Evolutionary conservation across 2,797 vertebrate species (phyloP).

Genomic region (Mormyrus proboscirostris): DNA sequence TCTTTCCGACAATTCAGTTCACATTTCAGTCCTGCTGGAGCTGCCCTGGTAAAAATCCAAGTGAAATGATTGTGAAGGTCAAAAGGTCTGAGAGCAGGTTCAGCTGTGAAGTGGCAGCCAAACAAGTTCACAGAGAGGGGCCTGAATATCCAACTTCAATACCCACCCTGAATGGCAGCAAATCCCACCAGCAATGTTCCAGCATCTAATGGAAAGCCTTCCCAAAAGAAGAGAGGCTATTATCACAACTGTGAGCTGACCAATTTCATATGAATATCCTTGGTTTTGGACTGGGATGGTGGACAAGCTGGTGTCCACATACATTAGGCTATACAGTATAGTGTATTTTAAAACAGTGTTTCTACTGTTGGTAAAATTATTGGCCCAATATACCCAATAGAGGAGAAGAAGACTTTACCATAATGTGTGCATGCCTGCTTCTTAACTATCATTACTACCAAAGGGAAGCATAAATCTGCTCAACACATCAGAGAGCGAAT

Average conservation of each 20-base stretch:
- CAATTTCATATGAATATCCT: not conserved
- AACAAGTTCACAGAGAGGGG: not conserved
- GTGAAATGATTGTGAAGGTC: not conserved
- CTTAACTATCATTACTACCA: not conserved
- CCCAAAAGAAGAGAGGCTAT: not conserved
- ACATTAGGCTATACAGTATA: not conserved
- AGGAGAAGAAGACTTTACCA: not conserved
- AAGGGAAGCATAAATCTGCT: not conserved
- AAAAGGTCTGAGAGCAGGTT: not conserved
- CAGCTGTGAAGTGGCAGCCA: not conserved
- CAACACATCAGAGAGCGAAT: not conserved
- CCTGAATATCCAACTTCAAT: not conserved
- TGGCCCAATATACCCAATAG: not conserved
- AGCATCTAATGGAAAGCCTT: not conserved
- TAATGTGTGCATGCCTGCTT: not conserved
- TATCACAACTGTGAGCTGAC: not conserved
- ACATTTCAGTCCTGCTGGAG: not conserved
- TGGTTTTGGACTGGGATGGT: not conserved
- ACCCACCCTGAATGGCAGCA: not conserved
- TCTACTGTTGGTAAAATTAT: not conserved
- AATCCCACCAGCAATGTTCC: not conserved
- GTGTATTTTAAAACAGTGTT: not conserved
- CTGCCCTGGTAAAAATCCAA: not conserved
- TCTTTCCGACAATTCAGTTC: not conserved
- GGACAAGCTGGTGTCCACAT: not conserved